Evolutionary conservation across 2,888 invertebrate species (phyloP), one percentile per base, ranked within the genome.

Genomic region (Synanthedon andrenaeformis): DNA sequence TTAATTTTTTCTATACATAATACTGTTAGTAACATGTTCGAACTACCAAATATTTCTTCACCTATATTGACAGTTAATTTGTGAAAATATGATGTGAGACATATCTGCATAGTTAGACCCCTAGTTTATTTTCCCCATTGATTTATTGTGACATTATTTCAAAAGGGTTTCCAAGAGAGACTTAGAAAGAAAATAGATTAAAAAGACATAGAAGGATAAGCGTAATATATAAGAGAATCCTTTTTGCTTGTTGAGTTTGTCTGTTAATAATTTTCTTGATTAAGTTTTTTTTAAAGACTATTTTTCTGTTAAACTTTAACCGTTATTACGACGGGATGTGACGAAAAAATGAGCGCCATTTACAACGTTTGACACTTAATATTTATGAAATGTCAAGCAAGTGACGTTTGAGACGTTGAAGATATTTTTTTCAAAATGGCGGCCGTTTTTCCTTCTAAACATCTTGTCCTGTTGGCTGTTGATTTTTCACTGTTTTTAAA

Each of bases 231-330:
- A 65, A 63, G 59, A 35, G 8, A 19, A 35, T 14, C 53, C 55
- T 62, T 58, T 19, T 52, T 14, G 65, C 64, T 64, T 64, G 64
- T 64, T 64, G 59, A 14, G 59, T 63, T 60, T 60, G 58, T 17
- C 49, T 49, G 49, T 49, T 58, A 54, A 58, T 23, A 5, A 49
- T 49, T 49, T 23, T 41, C 17, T 35, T 35, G 19, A 42, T 53
- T 49, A n/a, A 23, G 14, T 49, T 54, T 57, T 50, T 56, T 63
- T 63, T 60, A 60, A 58, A 62, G 58, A 62, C 63, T 64, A 64
- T 64, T 57, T 55, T 66, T 67, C 23, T 65, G 67, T 71, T 69
- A 53, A 59, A 53, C 63, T 66, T 61, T 67, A 60, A 59, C 64
- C 59, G 65, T 69, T 69, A 62, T 35, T 35, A 35, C 35, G n/a